These are phyloP conservation scores for Ophioninae sp. DNA, from an alignment of 2,888 invertebrate genomes.

Conservation along the genomic window DNA sequence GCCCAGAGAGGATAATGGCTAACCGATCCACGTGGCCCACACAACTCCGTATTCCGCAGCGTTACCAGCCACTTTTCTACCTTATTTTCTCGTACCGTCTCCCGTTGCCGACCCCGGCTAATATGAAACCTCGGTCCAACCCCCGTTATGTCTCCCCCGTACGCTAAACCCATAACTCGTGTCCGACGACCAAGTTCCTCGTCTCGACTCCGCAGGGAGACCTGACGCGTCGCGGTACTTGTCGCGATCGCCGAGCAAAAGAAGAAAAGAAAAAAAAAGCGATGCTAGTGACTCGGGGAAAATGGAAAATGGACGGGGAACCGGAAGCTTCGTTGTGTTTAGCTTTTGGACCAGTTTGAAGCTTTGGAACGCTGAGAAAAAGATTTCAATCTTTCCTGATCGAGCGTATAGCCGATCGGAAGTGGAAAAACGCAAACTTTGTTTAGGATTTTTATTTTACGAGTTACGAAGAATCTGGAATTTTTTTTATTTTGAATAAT, in stretches of 20 bases:
- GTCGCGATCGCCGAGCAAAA: background rate
- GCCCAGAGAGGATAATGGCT: slow-evolving; percentile 56
- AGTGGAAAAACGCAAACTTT: no score
- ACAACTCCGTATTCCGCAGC: slow-evolving; percentile 33
- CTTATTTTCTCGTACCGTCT: slow-evolving; percentile 64
- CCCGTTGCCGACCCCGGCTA: slow-evolving; percentile 48
- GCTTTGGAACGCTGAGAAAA: no score
- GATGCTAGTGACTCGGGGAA: background rate
- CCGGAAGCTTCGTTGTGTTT: background rate
- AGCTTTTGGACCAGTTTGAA: no score
- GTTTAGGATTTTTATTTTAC: no score
- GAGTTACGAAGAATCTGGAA: no score
- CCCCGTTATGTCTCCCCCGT: slow-evolving; percentile 40
- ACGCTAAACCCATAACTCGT: slow-evolving; percentile 23
- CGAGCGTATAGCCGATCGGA: no score
- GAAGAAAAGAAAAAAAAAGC: background rate
- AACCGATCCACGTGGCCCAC: slow-evolving; percentile 63
- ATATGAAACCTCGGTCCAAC: slow-evolving; percentile 38
- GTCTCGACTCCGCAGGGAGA: slow-evolving; percentile 2
- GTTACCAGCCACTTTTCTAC: slow-evolving; percentile 65
- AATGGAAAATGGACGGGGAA: background rate
- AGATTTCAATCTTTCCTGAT: no score
- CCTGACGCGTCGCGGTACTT: slow-evolving; percentile 4
- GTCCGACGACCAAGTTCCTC: background rate
- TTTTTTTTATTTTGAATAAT: no score